phyloP scores from a whole-genome alignment of 2,888 invertebrate genomes.

The Anorthoa munda region DNA sequence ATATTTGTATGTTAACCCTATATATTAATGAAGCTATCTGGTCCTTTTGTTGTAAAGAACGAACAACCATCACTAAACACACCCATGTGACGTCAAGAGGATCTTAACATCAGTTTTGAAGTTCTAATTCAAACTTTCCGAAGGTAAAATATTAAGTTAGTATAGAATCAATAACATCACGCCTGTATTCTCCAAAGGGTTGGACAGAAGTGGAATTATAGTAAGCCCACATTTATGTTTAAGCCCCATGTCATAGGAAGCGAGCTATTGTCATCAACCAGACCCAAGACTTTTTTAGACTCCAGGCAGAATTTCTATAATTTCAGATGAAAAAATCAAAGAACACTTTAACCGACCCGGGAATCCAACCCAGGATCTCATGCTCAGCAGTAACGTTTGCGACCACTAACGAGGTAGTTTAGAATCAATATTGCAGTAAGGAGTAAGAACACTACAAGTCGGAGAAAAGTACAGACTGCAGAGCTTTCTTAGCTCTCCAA shows the following conservation, averaged over 20 bases:
- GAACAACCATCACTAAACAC: slow-evolving; percentile 6
- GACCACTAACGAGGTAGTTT: too few species aligned
- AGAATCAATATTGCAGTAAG: too few species aligned
- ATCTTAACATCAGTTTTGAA: slow-evolving; percentile 18
- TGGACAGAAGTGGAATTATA: too few species aligned
- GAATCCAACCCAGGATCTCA: too few species aligned
- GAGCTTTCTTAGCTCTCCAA: neutral
- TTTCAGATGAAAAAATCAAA: too few species aligned
- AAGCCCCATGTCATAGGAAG: neutral
- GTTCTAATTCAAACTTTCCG: neutral
- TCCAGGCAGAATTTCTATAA: too few species aligned
- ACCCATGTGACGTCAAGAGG: slow-evolving; percentile 17
- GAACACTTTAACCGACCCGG: too few species aligned
- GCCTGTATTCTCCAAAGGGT: neutral
- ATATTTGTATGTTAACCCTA: slow-evolving; percentile 19
- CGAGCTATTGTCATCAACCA: too few species aligned
- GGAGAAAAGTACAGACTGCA: neutral
- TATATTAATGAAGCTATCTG: neutral
- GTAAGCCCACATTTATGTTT: neutral
- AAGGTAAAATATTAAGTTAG: neutral
- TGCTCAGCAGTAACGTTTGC: too few species aligned
- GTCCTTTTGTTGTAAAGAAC: slow-evolving; percentile 11
- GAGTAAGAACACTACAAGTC: neutral
- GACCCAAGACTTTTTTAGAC: neutral
- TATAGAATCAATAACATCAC: neutral